phyloP scores from a whole-genome alignment of 2,113 vertebrate species.

The Alexandromys fortis region DNA sequence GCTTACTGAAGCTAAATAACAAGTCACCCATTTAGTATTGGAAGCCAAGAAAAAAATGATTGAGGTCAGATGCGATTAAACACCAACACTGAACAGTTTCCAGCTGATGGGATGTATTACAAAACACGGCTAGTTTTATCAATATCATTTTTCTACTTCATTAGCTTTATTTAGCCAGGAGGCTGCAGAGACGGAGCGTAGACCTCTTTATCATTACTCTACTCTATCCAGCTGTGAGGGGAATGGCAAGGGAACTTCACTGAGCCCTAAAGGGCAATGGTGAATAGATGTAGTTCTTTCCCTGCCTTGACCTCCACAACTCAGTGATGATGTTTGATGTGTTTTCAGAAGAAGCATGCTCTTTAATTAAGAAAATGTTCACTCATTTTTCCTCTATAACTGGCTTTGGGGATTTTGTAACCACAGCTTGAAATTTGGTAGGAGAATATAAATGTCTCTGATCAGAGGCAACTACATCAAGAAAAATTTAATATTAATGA shows the following conservation, averaged over 20 bases:
- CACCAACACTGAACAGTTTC: conserved; percentile 66
- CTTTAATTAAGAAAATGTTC: conserved; percentile 61
- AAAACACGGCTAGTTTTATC: conserved; percentile 75
- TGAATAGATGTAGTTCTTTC: background rate
- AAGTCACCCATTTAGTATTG: conserved; percentile 48
- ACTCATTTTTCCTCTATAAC: background rate
- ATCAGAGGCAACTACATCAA: background rate
- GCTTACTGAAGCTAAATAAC: conserved; percentile 28
- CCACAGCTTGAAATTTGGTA: background rate
- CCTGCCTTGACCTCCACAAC: conserved; percentile 17
- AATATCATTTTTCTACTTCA: conserved; percentile 81
- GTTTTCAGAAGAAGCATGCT: conserved; percentile 6
- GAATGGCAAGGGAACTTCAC: conserved; percentile 69
- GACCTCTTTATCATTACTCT: conserved; percentile 1
- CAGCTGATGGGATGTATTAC: conserved; percentile 25
- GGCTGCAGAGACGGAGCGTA: background rate
- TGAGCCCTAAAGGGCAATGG: conserved; percentile 48
- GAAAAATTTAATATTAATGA: background rate
- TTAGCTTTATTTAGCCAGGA: conserved; percentile 76
- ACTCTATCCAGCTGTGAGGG: conserved; percentile 65
- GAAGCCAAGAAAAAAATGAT: conserved; percentile 51
- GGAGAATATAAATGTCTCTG: background rate
- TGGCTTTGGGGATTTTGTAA: background rate
- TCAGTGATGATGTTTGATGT: conserved; percentile 3
- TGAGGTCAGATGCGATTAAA: conserved; percentile 78